Percentiles rank a stretch among this genome's conserved stretches.
Conservation (phyloP, 2,888 invertebrate species). For the Acanthosepion lycidas region DNA sequence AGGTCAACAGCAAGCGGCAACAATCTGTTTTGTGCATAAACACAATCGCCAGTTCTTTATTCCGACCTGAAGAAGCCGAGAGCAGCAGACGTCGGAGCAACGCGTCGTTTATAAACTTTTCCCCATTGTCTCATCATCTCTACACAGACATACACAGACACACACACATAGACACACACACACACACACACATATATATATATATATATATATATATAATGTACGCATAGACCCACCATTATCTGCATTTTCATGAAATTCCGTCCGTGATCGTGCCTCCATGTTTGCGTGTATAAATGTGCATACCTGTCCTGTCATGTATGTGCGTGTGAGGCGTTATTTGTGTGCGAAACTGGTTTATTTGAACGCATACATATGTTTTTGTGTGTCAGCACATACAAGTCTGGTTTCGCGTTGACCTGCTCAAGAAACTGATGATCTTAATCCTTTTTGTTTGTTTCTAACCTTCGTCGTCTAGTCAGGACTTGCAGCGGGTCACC, state of each 20-base stretch:
- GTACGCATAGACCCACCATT: background rate
- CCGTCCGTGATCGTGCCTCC: background rate
- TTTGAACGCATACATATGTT: background rate
- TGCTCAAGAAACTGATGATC: background rate
- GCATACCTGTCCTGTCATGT: background rate
- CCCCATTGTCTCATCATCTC: no score
- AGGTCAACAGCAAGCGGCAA: no score
- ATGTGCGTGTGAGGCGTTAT: background rate
- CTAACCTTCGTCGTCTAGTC: background rate
- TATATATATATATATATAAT: background rate
- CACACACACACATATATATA: no score
- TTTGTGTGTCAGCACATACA: background rate
- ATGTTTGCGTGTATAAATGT: background rate
- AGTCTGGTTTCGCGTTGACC: background rate
- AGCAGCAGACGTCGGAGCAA: no score
- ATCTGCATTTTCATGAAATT: background rate
- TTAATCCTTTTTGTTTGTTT: background rate
- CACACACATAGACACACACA: no score
- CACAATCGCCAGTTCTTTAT: no score
- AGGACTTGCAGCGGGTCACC: background rate
- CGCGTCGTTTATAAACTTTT: no score
- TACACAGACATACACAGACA: no score
- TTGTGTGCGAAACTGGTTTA: background rate
- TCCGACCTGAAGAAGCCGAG: no score
- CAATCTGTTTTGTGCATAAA: no score